These are phyloP conservation scores for Carduelis carduelis DNA, from an alignment of 2,797 vertebrate species.

Conservation along the genomic window DNA sequence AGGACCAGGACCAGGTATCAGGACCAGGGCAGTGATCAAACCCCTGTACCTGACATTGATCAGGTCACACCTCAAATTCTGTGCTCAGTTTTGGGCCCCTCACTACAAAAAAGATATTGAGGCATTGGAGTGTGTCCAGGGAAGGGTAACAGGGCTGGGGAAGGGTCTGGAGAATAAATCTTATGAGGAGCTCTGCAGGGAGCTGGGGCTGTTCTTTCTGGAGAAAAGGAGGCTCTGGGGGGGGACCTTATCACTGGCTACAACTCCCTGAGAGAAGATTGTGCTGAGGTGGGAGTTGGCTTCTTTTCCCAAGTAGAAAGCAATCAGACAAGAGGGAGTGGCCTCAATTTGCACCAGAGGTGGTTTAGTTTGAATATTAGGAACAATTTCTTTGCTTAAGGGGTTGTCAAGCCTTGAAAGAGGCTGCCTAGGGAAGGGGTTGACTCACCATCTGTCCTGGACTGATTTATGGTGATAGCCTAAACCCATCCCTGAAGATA, in stretches of 20 bases:
- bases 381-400: background rate
- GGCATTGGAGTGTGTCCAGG: rapidly evolving
- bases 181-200: background rate
- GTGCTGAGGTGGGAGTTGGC: too few relatives aligned
- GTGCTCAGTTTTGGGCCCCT: background rate
- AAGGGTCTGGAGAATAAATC: background rate
- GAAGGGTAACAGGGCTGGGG: background rate
- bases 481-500: background rate
- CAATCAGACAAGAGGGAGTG: background rate
- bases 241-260: background rate
- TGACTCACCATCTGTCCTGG: background rate
- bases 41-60: background rate
- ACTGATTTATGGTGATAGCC: background rate
- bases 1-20: background rate
- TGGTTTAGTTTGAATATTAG: background rate
- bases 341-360: background rate
- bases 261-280: background rate
- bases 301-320: background rate
- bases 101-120: background rate
- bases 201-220: background rate
- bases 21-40: background rate
- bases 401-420: background rate
- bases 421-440: background rate
- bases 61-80: background rate
- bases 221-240: background rate